Conservation (phyloP, 2,888 invertebrate genomes). For the Drosophila nr. perissopoda region DNA sequence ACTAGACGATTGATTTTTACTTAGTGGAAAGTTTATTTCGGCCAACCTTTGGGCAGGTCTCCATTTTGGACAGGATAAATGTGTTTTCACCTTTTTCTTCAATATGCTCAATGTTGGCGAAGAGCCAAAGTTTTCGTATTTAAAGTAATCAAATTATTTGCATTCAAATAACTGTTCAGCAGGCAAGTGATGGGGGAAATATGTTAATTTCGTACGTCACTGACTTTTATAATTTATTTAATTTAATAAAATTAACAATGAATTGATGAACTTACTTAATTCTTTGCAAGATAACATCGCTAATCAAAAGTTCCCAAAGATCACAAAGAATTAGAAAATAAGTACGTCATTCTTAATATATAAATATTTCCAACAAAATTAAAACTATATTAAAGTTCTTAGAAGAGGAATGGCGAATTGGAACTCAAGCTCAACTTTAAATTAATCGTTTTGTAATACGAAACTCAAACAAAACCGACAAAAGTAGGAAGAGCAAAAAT, state of each 20-base stretch:
- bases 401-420: constrained; percentile 9
- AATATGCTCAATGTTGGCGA: constrained; percentile 24
- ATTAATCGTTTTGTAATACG: constrained; percentile 36
- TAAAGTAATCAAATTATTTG: constrained; percentile 4
- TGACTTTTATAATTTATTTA: background rate
- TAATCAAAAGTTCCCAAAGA: background rate
- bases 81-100: constrained; percentile 13
- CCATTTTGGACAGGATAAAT: constrained; percentile 9
- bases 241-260: too few species aligned
- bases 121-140: constrained; percentile 3
- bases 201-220: background rate
- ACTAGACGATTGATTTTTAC: constrained; percentile 33
- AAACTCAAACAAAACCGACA: constrained; percentile 16
- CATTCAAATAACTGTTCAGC: background rate
- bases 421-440: background rate
- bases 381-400: background rate
- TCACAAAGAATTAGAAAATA: background rate
- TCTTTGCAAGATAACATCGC: background rate
- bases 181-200: background rate
- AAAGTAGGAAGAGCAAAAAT: constrained; percentile 16
- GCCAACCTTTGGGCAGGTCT: constrained; percentile 13
- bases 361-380: background rate
- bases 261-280: background rate
- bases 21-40: constrained; percentile 20
- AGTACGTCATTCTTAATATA: background rate